Evolutionary conservation across 2,797 vertebrate genomes (phyloP).

Genomic region (Periophthalmus magnuspinnatus): DNA sequence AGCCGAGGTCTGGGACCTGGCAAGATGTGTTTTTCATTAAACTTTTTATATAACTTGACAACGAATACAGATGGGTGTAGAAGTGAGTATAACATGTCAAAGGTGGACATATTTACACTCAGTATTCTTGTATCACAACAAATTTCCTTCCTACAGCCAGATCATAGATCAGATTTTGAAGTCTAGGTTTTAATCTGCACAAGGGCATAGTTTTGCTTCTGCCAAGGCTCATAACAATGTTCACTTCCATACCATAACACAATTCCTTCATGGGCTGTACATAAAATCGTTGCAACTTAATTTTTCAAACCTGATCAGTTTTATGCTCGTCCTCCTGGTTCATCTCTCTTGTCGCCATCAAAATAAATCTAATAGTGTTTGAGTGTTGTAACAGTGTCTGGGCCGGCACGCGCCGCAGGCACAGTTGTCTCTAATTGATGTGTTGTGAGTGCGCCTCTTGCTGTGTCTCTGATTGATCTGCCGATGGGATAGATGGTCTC

Average conservation of each 20-base stretch:
- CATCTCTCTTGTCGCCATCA: not conserved
- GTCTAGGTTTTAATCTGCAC: no score
- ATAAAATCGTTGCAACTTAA: constrained; percentile 12
- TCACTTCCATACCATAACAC: not conserved
- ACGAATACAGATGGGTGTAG: no score
- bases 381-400: constrained; percentile 11
- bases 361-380: constrained; percentile 1
- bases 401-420: constrained; percentile 16
- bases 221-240: not conserved
- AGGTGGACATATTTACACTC: no score
- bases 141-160: no score
- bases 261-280: not conserved
- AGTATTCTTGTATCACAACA: no score
- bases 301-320: constrained; percentile 9
- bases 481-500: constrained; percentile 55
- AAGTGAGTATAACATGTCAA: no score
- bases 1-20: no score
- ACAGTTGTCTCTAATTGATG: constrained; percentile 47
- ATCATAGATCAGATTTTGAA: no score
- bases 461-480: constrained; percentile 54
- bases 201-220: not conserved
- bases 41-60: no score
- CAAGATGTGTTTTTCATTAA: no score
- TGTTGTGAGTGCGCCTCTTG: constrained; percentile 33
- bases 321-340: constrained; percentile 1